These are phyloP conservation scores for Caprella mutica DNA, from an alignment of 2,888 invertebrate genomes.

Conservation along the genomic window DNA sequence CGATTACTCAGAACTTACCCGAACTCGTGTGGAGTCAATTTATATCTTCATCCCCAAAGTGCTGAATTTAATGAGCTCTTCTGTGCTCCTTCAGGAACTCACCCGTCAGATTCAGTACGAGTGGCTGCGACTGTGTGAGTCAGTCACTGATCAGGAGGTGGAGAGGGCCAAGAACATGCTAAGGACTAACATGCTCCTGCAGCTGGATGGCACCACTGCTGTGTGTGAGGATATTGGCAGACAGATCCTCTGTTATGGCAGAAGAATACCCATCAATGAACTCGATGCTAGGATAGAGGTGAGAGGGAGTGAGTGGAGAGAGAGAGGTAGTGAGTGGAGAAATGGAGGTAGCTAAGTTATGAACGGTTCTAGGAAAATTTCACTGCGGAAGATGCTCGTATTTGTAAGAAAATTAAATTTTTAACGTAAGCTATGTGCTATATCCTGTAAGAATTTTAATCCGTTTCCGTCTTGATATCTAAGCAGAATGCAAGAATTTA, in stretches of 20 bases:
- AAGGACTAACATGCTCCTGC: conserved; percentile 93
- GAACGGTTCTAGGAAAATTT: too few relatives aligned
- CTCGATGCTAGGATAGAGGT: conserved; percentile 82
- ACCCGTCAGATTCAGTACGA: conserved; percentile 64
- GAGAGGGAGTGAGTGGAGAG: too few relatives aligned
- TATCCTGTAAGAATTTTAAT: too few relatives aligned
- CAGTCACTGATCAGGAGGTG: conserved; percentile 82
- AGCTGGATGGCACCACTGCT: conserved; percentile 93
- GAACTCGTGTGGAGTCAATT: not conserved
- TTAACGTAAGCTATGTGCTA: too few relatives aligned
- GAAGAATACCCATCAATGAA: conserved; percentile 89
- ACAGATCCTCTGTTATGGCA: conserved; percentile 92
- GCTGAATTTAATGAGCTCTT: not conserved
- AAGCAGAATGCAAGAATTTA: too few relatives aligned
- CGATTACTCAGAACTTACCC: not conserved
- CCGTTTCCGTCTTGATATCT: too few relatives aligned
- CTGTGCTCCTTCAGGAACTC: conserved; percentile 37
- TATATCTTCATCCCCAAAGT: not conserved
- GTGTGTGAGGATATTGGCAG: conserved; percentile 98
- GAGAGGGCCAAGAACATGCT: conserved; percentile 87
- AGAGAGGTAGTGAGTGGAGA: too few relatives aligned
- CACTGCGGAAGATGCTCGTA: too few relatives aligned
- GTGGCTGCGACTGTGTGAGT: conserved; percentile 83
- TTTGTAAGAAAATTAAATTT: too few relatives aligned
- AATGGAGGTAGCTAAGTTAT: too few relatives aligned